Conservation (phyloP, 2,797 vertebrate genomes). For the Diceros bicornis region DNA sequence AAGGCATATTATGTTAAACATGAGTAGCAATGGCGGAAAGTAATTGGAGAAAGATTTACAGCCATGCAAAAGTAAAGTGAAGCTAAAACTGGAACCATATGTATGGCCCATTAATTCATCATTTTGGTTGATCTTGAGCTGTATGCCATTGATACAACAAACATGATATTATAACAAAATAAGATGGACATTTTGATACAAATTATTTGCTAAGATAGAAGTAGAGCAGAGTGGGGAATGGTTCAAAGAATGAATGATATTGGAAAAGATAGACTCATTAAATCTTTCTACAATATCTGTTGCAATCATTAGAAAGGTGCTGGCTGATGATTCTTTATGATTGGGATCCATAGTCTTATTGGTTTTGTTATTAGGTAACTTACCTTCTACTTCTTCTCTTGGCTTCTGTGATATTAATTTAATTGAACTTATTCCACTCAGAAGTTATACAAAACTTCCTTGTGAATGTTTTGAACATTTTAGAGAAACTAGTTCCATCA, state of each 20-base stretch:
- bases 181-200: slow-evolving; percentile 93
- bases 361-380: slow-evolving; percentile 95
- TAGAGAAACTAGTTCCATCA: slow-evolving; percentile 95
- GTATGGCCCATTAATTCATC: slow-evolving; percentile 94
- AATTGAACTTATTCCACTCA: slow-evolving; percentile 95
- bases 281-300: slow-evolving; percentile 96
- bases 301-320: slow-evolving; percentile 93
- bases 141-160: slow-evolving; percentile 95
- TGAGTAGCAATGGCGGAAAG: slow-evolving; percentile 94
- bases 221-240: slow-evolving; percentile 94
- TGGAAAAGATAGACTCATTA: slow-evolving; percentile 95
- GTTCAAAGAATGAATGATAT: slow-evolving; percentile 96
- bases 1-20: slow-evolving; percentile 95
- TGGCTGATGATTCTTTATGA: slow-evolving; percentile 96
- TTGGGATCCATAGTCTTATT: slow-evolving; percentile 96
- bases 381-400: slow-evolving; percentile 95
- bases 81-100: slow-evolving; percentile 96
- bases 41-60: slow-evolving; percentile 93
- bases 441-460: slow-evolving; percentile 96
- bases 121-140: slow-evolving; percentile 94
- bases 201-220: slow-evolving; percentile 94
- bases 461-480: slow-evolving; percentile 99
- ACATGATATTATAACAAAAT: slow-evolving; percentile 94
- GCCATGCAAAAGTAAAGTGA: slow-evolving; percentile 94
- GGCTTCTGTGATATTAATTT: slow-evolving; percentile 97